Evolutionary conservation across 2,888 invertebrate species (phyloP), one percentile per base, ranked within the genome.

Genomic region (Drosophila robusta): DNA sequence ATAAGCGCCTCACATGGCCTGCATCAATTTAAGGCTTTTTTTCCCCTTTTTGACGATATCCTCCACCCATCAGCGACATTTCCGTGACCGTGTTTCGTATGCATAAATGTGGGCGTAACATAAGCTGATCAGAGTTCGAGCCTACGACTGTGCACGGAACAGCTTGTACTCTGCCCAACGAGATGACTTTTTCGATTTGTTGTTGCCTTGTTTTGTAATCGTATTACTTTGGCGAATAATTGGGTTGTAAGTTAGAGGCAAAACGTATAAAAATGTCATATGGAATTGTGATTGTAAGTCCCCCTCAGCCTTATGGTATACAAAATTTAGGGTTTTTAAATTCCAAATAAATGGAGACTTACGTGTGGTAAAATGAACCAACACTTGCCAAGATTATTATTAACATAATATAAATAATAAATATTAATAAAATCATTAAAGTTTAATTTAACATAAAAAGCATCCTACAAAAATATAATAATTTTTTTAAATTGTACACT

Each of bases 1-100:
- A 82, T 77, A 85, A 67, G 75, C 79, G 75, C 62, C 65, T 51
- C 67, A 56, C 67, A 69, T 24, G 39, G 26, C 64, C 47, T 65
- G 66, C 49, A 50, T 51, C 54, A 65, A 52, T 58, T 54, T 47
- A 42, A 16, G n/a, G 26, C 52, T 26, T 24, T n/a, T 14, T n/a
- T 46, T 0, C 12, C 12, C 34, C 34, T 42, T 52, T 36, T 46
- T 22, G 34, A 24, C 22, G 58, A 36, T 42, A 36, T 41, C 16
- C 29, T 36, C 24, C 45, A 16, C 8, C 26, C 41, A 41, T 39
- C 7, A 14, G 42, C 42, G 58, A 51, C 57, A 71, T 60, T 51
- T 26, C 18, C 42, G 18, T 54, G 45, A 51, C 26, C 51, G 11
- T 56, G 50, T 52, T 50, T 55, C 50, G 22, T 44, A 56, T 60